Conservation (phyloP, 2,113 vertebrate genomes). For the Lutjanus erythropterus region DNA sequence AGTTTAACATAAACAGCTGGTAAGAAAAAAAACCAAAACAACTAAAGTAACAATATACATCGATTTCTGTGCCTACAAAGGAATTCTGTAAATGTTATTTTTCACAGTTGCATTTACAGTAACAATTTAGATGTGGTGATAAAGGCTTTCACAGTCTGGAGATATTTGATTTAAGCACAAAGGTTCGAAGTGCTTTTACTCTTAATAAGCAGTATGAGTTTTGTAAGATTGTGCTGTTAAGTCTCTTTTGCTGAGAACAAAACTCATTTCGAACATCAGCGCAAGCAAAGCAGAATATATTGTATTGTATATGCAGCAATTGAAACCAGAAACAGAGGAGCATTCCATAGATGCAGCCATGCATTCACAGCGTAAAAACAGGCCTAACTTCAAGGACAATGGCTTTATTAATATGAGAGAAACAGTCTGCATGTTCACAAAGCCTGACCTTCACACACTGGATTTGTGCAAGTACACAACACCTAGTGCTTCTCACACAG, state of each 20-base stretch:
- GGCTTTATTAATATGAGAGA: slow-evolving; percentile 51
- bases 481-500: slow-evolving; percentile 27
- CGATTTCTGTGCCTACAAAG: too few species aligned
- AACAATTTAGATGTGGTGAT: too few species aligned
- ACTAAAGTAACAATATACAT: too few species aligned
- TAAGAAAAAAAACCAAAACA: too few species aligned
- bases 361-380: slow-evolving; percentile 42
- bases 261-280: background rate
- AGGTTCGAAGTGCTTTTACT: too few species aligned
- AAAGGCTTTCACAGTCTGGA: too few species aligned
- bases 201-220: too few species aligned
- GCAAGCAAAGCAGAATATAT: background rate
- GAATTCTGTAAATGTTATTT: too few species aligned
- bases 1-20: too few species aligned
- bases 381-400: slow-evolving; percentile 60
- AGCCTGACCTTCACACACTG: slow-evolving; percentile 50
- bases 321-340: slow-evolving; percentile 9
- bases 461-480: slow-evolving; percentile 36
- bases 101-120: too few species aligned
- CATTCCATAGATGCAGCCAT: slow-evolving; percentile 52
- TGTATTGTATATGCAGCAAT: background rate
- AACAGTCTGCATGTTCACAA: slow-evolving; percentile 34
- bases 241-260: slow-evolving; percentile 4
- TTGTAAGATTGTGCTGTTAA: slow-evolving; percentile 6
- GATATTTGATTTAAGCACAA: too few species aligned